A percentile compares a stretch with the other conserved stretches of the same genome.
Conservation (phyloP, 2,888 invertebrate species). For the Sphaeridia pumilis region DNA sequence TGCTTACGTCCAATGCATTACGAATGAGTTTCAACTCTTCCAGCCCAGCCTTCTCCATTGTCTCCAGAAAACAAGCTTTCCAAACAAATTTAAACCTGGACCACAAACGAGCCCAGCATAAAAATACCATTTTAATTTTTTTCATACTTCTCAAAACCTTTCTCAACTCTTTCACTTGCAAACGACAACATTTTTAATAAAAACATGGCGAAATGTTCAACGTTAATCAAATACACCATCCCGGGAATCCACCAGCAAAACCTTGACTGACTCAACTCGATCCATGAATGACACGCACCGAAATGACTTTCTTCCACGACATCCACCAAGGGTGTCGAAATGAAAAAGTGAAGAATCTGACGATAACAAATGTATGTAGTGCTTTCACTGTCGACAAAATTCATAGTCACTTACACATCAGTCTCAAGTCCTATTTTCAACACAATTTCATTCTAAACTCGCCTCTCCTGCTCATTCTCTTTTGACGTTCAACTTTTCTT, state of each 20-base stretch:
- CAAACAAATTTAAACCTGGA: no score
- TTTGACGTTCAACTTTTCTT: no score
- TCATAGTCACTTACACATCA: no score
- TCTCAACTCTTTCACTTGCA: background rate
- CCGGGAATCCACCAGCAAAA: background rate
- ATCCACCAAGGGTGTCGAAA: conserved; percentile 14
- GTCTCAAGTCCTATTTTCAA: no score
- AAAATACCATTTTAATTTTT: background rate
- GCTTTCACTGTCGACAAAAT: no score
- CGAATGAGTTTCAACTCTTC: no score
- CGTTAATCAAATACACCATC: background rate
- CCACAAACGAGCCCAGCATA: no score
- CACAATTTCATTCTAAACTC: no score
- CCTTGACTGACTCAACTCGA: background rate
- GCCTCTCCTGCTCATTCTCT: no score
- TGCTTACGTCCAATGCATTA: no score
- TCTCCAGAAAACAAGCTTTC: no score
- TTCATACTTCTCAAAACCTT: background rate
- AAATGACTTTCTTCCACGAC: background rate
- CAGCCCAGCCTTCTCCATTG: no score
- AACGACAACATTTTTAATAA: background rate
- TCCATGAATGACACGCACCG: background rate
- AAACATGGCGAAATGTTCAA: background rate
- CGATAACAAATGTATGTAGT: conserved; percentile 17
- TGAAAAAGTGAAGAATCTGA: conserved; percentile 14